These are phyloP conservation scores for Aythya baeri DNA, from an alignment of 2,113 vertebrate species.

Conservation along the genomic window DNA sequence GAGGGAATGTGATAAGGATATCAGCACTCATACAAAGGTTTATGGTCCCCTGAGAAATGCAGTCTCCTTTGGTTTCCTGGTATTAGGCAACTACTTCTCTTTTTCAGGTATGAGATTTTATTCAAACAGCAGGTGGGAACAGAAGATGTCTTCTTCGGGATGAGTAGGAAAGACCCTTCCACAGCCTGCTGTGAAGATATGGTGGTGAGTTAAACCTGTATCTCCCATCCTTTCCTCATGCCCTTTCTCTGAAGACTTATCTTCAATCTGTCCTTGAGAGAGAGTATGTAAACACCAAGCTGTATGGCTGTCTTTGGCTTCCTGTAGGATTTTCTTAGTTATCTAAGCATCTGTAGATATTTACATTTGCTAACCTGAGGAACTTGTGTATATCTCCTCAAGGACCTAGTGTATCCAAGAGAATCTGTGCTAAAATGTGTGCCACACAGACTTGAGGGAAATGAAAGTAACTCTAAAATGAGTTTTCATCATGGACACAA, in stretches of 20 bases:
- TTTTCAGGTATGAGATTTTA: constrained; percentile 86
- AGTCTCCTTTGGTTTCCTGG: background rate
- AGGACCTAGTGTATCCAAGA: background rate
- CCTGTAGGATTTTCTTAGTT: background rate
- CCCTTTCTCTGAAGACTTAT: background rate
- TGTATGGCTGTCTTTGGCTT: background rate
- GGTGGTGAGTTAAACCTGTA: constrained; percentile 81
- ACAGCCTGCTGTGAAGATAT: constrained; percentile 92
- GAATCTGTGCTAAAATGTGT: background rate
- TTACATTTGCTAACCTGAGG: background rate
- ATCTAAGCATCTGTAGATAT: background rate
- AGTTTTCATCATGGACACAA: background rate
- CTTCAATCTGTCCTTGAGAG: background rate
- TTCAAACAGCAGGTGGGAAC: constrained; percentile 90
- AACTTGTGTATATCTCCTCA: background rate
- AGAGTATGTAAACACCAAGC: background rate
- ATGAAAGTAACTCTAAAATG: background rate
- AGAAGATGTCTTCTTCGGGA: constrained; percentile 90
- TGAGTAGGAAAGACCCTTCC: constrained; percentile 88
- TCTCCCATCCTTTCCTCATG: background rate
- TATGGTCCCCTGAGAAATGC: background rate
- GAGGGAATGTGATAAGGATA: background rate
- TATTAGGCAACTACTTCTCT: background rate
- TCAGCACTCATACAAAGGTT: background rate
- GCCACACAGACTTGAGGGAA: background rate